These are phyloP conservation scores for Toxonevra muliebris DNA, from an alignment of 2,888 invertebrate genomes.

Conservation along the genomic window DNA sequence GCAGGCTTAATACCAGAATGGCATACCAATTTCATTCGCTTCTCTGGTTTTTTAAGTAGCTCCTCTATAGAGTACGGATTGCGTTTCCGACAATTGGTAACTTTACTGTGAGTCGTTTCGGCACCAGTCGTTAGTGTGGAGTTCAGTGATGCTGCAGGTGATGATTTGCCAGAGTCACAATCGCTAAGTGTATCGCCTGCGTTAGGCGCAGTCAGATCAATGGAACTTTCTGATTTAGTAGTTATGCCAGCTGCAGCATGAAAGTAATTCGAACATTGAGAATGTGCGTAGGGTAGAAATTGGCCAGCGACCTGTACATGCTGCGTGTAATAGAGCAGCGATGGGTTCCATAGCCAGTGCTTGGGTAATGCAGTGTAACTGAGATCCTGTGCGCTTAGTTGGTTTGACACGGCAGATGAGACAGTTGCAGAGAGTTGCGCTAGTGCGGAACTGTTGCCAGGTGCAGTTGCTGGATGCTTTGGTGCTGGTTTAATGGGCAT, in stretches of 20 bases:
- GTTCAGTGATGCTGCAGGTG: conserved; percentile 55
- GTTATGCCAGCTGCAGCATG: conserved; percentile 45
- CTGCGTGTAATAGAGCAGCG: conserved; percentile 61
- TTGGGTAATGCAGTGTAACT: conserved; percentile 60
- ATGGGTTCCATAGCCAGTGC: conserved; percentile 66
- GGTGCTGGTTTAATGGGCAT: conserved; percentile 58
- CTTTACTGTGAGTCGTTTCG: conserved; percentile 48
- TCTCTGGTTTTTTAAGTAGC: conserved; percentile 81
- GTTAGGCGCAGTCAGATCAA: conserved; percentile 58
- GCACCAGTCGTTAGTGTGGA: conserved; percentile 36
- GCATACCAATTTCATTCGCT: conserved; percentile 55
- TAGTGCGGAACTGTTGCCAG: conserved; percentile 30
- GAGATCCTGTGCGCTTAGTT: conserved; percentile 56
- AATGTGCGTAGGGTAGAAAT: conserved; percentile 52
- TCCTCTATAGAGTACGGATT: conserved; percentile 91
- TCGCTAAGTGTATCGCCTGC: conserved; percentile 60
- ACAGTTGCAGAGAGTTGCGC: conserved; percentile 40
- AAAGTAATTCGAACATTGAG: conserved; percentile 50
- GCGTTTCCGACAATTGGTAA: conserved; percentile 66
- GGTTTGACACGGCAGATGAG: conserved; percentile 42
- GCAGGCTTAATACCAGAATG: conserved; percentile 4
- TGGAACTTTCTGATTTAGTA: conserved; percentile 62
- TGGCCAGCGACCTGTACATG: conserved; percentile 55
- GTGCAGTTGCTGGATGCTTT: conserved; percentile 49
- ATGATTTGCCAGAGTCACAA: conserved; percentile 65